Evolutionary conservation across 2,113 vertebrate genomes (phyloP).

Genomic region (Setophaga petechia): DNA sequence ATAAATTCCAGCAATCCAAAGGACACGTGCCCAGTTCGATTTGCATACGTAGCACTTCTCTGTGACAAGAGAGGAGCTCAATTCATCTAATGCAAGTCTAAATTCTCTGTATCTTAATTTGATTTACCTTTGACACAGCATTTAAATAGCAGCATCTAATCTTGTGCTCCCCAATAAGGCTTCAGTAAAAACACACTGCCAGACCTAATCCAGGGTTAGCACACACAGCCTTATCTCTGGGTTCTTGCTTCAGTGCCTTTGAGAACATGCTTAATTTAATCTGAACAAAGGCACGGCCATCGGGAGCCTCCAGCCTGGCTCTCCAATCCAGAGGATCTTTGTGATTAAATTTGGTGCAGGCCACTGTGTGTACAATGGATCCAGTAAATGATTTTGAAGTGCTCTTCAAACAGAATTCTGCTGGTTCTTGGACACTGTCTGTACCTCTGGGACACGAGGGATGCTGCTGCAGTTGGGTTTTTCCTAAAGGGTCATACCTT

Average conservation of each 20-base stretch:
- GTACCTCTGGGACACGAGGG: not conserved
- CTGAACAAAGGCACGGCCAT: constrained; percentile 57
- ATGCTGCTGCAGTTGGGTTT: not conserved
- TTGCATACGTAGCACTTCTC: not conserved
- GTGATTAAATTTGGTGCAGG: constrained; percentile 53
- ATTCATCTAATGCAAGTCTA: not conserved
- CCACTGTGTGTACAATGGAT: not conserved
- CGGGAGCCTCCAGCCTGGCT: constrained; percentile 26
- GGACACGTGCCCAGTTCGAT: not conserved
- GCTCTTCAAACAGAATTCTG: not conserved
- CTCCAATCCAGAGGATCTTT: constrained; percentile 41
- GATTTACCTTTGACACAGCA: constrained; percentile 61
- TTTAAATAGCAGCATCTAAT: constrained; percentile 29
- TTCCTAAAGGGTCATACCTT: not conserved
- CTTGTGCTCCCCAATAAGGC: constrained; percentile 12
- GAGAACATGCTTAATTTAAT: constrained; percentile 73
- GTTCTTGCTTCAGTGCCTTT: constrained; percentile 62
- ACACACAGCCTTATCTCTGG: constrained; percentile 52
- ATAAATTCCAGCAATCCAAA: constrained; percentile 5
- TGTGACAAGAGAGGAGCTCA: not conserved
- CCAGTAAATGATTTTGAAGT: constrained; percentile 10
- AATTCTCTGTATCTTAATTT: constrained; percentile 23
- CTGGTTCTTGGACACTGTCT: not conserved
- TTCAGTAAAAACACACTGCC: constrained; percentile 51
- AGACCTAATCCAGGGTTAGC: constrained; percentile 55